phyloP scores from a whole-genome alignment of 2,888 invertebrate species.

The Orthosia gothica region DNA sequence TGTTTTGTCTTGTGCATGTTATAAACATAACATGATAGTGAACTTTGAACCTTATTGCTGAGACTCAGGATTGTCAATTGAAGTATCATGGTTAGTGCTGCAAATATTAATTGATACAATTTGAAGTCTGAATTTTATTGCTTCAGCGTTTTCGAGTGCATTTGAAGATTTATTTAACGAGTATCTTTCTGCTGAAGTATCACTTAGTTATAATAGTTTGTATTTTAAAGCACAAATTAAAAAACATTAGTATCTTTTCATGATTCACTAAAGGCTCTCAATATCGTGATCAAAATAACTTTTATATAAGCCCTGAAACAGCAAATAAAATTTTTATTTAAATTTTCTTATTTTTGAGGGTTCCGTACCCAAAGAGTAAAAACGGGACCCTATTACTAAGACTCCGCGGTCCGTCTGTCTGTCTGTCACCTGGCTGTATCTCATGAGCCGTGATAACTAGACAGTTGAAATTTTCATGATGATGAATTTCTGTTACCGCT shows the following conservation, averaged over 20 bases:
- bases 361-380: no score
- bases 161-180: constrained; percentile 14
- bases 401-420: no score
- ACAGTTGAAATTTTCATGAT: no score
- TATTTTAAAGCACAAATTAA: background rate
- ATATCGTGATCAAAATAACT: background rate
- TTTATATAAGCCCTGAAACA: no score
- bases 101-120: background rate
- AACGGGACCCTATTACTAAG: no score
- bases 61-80: background rate
- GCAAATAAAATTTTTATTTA: no score
- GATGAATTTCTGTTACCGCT: no score
- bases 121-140: background rate
- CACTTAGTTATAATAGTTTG: background rate
- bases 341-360: no score
- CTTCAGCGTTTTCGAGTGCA: constrained; percentile 1
- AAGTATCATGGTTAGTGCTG: background rate
- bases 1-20: constrained; percentile 3
- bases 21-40: background rate
- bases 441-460: no score
- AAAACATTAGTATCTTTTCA: background rate
- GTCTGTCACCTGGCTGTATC: no score
- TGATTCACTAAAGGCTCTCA: background rate
- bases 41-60: background rate
- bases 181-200: background rate